Conservation (phyloP, 1,140 invertebrate genomes). For the Yoshiicerus persimilis region DNA sequence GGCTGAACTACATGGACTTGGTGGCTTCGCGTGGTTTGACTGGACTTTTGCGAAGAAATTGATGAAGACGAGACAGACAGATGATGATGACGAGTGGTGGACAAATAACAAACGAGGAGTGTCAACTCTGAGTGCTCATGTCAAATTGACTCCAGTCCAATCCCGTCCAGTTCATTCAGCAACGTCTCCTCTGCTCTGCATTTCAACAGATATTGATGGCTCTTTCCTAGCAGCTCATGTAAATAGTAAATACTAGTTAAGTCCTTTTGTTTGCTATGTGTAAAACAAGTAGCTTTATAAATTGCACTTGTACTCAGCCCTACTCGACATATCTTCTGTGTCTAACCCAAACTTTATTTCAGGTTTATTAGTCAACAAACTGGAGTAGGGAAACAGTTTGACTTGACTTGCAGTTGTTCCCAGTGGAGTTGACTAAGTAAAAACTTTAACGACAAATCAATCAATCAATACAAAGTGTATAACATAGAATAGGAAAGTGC, state of each 20-base stretch:
- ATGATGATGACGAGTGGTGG: conserved; percentile 10
- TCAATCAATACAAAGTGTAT: conserved; percentile 3
- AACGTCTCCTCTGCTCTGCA: not conserved
- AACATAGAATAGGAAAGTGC: not conserved
- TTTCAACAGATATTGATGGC: not conserved
- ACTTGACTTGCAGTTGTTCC: not conserved
- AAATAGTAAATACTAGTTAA: not conserved
- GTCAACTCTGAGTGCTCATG: conserved; percentile 29
- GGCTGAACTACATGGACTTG: not conserved
- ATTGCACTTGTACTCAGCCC: not conserved
- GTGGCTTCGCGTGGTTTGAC: too few relatives aligned
- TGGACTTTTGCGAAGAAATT: not conserved
- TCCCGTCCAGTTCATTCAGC: not conserved
- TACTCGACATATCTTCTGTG: not conserved
- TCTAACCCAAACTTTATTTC: not conserved
- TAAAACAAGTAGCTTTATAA: not conserved
- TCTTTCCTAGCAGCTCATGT: not conserved
- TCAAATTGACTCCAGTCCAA: conserved; percentile 3
- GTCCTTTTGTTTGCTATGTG: not conserved
- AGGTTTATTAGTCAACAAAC: not conserved
- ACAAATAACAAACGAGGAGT: conserved; percentile 29
- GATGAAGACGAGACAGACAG: not conserved
- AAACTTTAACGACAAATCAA: conserved; percentile 7
- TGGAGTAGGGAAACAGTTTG: not conserved
- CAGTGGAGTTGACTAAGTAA: not conserved